These are phyloP conservation scores for Martes martes DNA, from an alignment of 2,113 vertebrate genomes.

Conservation along the genomic window DNA sequence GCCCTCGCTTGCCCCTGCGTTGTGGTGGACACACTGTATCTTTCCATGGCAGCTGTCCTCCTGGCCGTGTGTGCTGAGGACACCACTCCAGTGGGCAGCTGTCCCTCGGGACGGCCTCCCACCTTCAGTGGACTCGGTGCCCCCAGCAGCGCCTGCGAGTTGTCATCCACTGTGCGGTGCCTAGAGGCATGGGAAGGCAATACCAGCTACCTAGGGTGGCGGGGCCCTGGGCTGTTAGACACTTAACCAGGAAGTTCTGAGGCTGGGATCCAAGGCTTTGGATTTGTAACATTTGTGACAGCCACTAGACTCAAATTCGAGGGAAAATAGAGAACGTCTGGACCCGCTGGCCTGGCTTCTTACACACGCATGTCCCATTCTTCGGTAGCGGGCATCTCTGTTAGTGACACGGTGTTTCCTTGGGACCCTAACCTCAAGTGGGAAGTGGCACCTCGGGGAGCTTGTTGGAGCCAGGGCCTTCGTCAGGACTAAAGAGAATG, in stretches of 20 bases:
- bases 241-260: neutral
- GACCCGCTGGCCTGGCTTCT: neutral
- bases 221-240: neutral
- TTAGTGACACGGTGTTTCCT: neutral
- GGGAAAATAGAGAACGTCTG: neutral
- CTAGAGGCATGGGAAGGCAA: neutral
- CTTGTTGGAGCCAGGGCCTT: neutral
- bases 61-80: neutral
- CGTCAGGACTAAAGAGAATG: neutral
- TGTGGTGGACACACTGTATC: neutral
- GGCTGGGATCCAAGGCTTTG: neutral
- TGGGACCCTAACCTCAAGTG: neutral
- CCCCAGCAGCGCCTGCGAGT: neutral
- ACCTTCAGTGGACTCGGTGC: neutral
- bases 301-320: neutral
- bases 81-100: neutral
- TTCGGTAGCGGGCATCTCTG: neutral
- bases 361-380: neutral
- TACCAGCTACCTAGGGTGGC: neutral
- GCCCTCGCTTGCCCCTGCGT: neutral
- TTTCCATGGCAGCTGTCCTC: neutral
- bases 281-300: neutral
- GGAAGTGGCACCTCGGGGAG: neutral
- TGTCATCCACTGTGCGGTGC: neutral
- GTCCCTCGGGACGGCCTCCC: neutral